These are phyloP conservation scores for Adelosebastes latens DNA, from an alignment of 2,797 vertebrate species.

Conservation along the genomic window DNA sequence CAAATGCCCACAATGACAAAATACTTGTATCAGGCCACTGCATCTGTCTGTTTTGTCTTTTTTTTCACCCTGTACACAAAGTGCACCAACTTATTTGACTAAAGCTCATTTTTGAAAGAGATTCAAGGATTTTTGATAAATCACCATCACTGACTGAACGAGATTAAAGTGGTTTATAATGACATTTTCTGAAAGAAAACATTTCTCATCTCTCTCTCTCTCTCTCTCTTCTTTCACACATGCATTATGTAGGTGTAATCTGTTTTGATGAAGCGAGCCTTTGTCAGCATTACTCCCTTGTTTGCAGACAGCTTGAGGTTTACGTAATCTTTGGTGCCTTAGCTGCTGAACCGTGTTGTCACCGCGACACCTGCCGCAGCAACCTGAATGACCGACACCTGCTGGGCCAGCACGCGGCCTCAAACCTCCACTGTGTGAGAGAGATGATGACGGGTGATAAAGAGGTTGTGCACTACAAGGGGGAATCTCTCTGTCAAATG, in stretches of 20 bases:
- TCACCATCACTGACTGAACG: constrained; percentile 21
- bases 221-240: constrained; percentile 12
- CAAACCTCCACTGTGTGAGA: background rate
- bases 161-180: constrained; percentile 48
- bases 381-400: constrained; percentile 39
- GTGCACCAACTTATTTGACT: constrained; percentile 5
- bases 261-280: constrained; percentile 44
- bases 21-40: background rate
- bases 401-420: constrained; percentile 25
- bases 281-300: constrained; percentile 46
- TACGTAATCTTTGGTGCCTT: constrained; percentile 45
- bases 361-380: constrained; percentile 43
- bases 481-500: background rate
- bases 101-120: constrained; percentile 17
- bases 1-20: background rate
- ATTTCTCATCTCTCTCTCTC: constrained; percentile 25
- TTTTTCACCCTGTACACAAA: background rate
- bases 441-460: background rate
- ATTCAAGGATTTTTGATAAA: constrained; percentile 46
- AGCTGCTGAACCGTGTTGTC: constrained; percentile 24
- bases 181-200: constrained; percentile 36
- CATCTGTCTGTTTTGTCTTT: background rate
- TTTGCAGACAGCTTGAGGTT: constrained; percentile 32
- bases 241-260: constrained; percentile 57
- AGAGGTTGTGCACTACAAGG: background rate